These are phyloP conservation scores for Fopius arisanus DNA, from an alignment of 1,140 invertebrate species.

Conservation along the genomic window DNA sequence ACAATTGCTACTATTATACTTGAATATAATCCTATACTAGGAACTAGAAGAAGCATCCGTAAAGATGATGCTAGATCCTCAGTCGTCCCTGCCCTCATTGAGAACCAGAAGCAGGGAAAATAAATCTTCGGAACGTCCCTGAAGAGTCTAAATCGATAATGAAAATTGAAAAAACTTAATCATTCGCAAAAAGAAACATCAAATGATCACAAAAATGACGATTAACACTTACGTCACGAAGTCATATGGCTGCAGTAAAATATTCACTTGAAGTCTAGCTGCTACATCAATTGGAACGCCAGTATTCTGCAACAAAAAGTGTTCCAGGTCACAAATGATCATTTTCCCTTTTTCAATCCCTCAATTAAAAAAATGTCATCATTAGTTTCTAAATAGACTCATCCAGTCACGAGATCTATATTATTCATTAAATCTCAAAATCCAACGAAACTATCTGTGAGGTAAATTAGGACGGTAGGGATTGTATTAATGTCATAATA, in stretches of 20 bases:
- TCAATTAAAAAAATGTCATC: too few species aligned
- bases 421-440: too few species aligned
- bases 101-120: constrained; percentile 83
- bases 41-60: constrained; percentile 49
- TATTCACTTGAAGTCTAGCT: constrained; percentile 80
- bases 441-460: too few species aligned
- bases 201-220: too few species aligned
- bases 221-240: constrained; percentile 72
- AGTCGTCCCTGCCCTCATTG: constrained; percentile 71
- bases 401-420: too few species aligned
- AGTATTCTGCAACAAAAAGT: constrained; percentile 66
- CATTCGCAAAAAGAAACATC: not conserved
- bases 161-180: not conserved
- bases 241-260: constrained; percentile 73
- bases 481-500: too few species aligned
- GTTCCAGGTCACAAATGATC: not conserved
- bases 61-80: constrained; percentile 62
- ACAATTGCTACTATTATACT: constrained; percentile 48
- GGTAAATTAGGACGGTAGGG: too few species aligned
- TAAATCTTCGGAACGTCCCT: constrained; percentile 72
- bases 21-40: constrained; percentile 44
- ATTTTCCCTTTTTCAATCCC: too few species aligned
- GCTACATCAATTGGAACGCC: constrained; percentile 79
- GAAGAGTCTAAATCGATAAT: constrained; percentile 65
- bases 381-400: too few species aligned